Base-by-base conservation (phyloP, 2,797 vertebrate species). In the Sciurus carolinensis region DNA sequence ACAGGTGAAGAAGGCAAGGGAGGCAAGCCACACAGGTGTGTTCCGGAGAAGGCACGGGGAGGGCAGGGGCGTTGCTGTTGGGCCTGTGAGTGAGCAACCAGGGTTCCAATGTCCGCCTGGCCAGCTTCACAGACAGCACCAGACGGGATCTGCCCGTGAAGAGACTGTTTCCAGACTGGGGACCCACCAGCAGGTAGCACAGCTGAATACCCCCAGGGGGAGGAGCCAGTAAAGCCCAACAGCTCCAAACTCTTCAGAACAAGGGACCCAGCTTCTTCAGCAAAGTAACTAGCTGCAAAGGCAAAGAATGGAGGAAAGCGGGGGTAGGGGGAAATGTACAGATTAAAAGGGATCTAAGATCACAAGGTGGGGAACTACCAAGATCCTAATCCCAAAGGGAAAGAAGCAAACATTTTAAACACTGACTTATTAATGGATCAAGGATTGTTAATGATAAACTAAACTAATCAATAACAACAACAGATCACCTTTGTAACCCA, bases 301-400 rank as follows among this genome's bases (percentile, higher is more conserved):
- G 26, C 30, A 82, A 50, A 39, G 24, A 52, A n/a, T 26, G 20
- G 30, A 5, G 2, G 0, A 4, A 67, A 10, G 52, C 20, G 7
- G 24, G 0, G 33, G 59, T 2, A 50, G n/a, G 30, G 13, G 75
- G 13, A 71, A 64, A 42, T 2, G 72, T 52, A 30, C 1, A 13
- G 6, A 20, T 54, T 24, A 20, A 80, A 28, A 28, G 42, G 17
- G 33, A 42, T n/a, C 71, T 54, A 33, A 39, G 6, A 62, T 33
- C 59, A 44, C n/a, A n/a, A 14, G 0, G 1, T 11, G 1, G 6
- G 17, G 26, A 81, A 44, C 42, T 13, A 30, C 6, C 15, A 5
- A 54, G 15, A 22, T 72, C 28, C 33, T 59, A 33, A 75, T 24
- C 30, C 39, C 67, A 36, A 79, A 69, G 10, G 39, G 50, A 18